These are phyloP conservation scores for Eurystomus glaucurus DNA, from an alignment of 2,797 vertebrate species.

Conservation along the genomic window DNA sequence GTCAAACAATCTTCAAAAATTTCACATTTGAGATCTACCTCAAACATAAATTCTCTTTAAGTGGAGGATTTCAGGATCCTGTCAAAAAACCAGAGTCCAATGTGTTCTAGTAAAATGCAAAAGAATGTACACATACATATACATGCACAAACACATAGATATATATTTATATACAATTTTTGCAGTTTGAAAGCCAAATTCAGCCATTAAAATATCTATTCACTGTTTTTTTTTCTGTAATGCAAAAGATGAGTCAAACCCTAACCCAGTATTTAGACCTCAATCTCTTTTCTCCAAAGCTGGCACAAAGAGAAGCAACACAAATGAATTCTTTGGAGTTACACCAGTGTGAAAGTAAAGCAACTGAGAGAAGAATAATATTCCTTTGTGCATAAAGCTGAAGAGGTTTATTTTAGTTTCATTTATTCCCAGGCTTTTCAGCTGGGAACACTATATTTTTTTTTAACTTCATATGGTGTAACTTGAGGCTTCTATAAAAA, in stretches of 20 bases:
- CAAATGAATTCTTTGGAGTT: neutral
- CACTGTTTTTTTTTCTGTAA: neutral
- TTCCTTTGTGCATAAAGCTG: neutral
- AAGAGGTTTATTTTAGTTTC: slow-evolving; percentile 63
- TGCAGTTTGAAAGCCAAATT: neutral
- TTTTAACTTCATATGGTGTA: neutral
- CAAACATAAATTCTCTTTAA: neutral
- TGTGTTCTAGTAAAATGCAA: neutral
- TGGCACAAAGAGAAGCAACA: neutral
- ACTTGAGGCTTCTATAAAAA: neutral
- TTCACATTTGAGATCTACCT: neutral
- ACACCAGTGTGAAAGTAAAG: slow-evolving; percentile 2
- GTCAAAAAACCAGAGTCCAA: neutral
- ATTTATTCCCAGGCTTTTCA: slow-evolving; percentile 60
- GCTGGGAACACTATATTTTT: neutral
- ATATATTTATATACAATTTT: neutral
- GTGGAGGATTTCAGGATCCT: neutral
- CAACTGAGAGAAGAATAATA: neutral
- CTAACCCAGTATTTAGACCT: neutral
- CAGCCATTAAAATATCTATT: neutral
- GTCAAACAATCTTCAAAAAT: neutral
- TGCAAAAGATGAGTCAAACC: slow-evolving; percentile 22
- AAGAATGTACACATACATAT: neutral
- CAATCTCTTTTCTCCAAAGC: neutral
- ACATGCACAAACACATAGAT: neutral